These are phyloP conservation scores for Drosophila maculinotata DNA, from an alignment of 2,888 invertebrate genomes.

Conservation along the genomic window DNA sequence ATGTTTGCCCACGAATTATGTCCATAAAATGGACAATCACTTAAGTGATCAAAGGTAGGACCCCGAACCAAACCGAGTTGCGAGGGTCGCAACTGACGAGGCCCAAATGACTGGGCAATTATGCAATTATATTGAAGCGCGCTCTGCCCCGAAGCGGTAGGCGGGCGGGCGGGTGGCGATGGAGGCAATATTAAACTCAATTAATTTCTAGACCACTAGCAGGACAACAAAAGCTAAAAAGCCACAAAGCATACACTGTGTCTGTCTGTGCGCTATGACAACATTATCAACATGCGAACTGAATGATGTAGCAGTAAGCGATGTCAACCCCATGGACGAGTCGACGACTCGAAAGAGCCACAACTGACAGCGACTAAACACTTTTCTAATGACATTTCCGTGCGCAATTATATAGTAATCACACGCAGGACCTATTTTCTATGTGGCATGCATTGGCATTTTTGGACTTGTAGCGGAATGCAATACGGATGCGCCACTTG, in stretches of 20 bases:
- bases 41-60: constrained; percentile 61
- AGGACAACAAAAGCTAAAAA: constrained; percentile 52
- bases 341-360: constrained; percentile 3
- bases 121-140: constrained; percentile 76
- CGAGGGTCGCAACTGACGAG: constrained; percentile 70
- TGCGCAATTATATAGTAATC: constrained; percentile 77
- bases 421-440: constrained; percentile 55
- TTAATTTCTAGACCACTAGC: constrained; percentile 65
- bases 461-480: constrained; percentile 61
- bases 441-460: constrained; percentile 25
- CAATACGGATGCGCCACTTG: constrained; percentile 67
- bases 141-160: constrained; percentile 15
- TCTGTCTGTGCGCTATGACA: constrained; percentile 54
- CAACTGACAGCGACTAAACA: constrained; percentile 55
- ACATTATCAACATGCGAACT: constrained; percentile 64
- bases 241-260: constrained; percentile 42
- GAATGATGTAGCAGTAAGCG: constrained; percentile 35
- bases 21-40: constrained; percentile 77
- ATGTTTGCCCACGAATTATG: constrained; percentile 69
- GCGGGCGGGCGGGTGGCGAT: constrained; percentile 7
- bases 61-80: constrained; percentile 16
- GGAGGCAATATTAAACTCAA: constrained; percentile 68
- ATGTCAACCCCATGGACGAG: constrained; percentile 10
- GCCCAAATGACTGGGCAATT: constrained; percentile 76
- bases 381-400: constrained; percentile 74